A percentile compares a stretch with the other conserved stretches of the same genome.
phyloP scores from a whole-genome alignment of 1,140 invertebrate species.

The Lordiphosa stackelbergi region DNA sequence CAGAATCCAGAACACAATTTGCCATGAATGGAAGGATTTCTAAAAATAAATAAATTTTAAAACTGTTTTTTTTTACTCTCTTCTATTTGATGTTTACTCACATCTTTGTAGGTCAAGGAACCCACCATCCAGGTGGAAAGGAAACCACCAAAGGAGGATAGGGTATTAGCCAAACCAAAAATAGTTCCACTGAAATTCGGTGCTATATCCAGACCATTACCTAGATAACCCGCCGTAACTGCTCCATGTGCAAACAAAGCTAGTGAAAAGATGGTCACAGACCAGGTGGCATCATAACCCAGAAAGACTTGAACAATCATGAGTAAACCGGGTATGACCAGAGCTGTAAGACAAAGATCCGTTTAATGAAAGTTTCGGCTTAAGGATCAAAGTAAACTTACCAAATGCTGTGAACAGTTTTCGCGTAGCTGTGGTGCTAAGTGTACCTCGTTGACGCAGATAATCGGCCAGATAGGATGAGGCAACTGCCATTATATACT shows the following conservation, averaged over 20 bases:
- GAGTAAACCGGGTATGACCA: slow-evolving; percentile 81
- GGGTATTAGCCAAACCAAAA: slow-evolving; percentile 93
- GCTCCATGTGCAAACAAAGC: slow-evolving; percentile 89
- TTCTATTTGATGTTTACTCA: slow-evolving; percentile 72
- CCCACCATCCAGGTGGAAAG: slow-evolving; percentile 92
- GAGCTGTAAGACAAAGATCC: slow-evolving; percentile 77
- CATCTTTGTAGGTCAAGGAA: slow-evolving; percentile 85
- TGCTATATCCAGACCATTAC: slow-evolving; percentile 93
- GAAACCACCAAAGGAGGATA: slow-evolving; percentile 92
- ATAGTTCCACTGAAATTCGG: slow-evolving; percentile 93
- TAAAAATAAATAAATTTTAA: slow-evolving; percentile 70
- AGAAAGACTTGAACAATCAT: slow-evolving; percentile 85
- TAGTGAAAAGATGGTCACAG: slow-evolving; percentile 86
- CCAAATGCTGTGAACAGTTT: slow-evolving; percentile 84
- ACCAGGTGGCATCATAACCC: slow-evolving; percentile 83
- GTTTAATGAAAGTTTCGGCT: too few species aligned
- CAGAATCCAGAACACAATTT: slow-evolving; percentile 90
- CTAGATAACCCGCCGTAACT: slow-evolving; percentile 91
- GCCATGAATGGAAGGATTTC: slow-evolving; percentile 88
- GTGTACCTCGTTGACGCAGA: slow-evolving; percentile 80
- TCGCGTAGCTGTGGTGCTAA: slow-evolving; percentile 84
- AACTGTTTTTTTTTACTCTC: neutral
- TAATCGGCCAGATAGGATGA: slow-evolving; percentile 85
- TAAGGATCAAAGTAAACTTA: slow-evolving; percentile 60
- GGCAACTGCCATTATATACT: slow-evolving; percentile 86